A percentile compares a stretch with the other conserved stretches of the same genome.
Evolutionary conservation across 92 coral and sea anemone genomes (phyloP).

Genomic region (Meandrina meandrites): DNA sequence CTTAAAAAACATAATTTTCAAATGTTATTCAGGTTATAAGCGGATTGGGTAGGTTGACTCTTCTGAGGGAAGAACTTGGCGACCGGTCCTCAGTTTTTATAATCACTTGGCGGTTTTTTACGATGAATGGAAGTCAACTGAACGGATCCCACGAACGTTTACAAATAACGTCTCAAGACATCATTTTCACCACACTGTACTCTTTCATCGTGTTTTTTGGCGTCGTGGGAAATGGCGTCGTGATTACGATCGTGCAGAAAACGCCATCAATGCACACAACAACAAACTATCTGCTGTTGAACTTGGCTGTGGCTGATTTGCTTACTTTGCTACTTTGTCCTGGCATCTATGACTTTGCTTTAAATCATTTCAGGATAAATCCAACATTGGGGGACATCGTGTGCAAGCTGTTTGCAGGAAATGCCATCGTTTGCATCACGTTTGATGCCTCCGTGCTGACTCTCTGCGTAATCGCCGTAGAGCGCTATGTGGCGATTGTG

Average conservation of each 20-base stretch:
- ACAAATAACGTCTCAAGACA: constrained; percentile 23
- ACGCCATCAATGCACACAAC: constrained; percentile 57
- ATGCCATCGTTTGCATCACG: constrained; percentile 37
- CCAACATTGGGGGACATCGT: constrained; percentile 20
- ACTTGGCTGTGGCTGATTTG: constrained; percentile 51
- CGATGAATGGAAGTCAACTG: constrained; percentile 4
- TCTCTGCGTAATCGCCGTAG: constrained; percentile 42
- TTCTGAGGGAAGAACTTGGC: background rate
- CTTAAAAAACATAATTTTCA: background rate
- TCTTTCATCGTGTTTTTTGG: constrained; percentile 47
- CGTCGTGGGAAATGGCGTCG: constrained; percentile 45
- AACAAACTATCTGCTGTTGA: constrained; percentile 49
- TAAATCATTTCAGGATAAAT: constrained; percentile 8
- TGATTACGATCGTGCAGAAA: constrained; percentile 38
- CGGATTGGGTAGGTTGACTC: background rate
- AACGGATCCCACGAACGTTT: background rate
- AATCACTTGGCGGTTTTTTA: background rate
- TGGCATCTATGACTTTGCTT: constrained; percentile 49
- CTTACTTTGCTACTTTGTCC: constrained; percentile 49
- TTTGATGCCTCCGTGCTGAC: constrained; percentile 43
- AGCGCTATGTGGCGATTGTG: constrained; percentile 54
- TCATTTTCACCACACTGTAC: constrained; percentile 44
- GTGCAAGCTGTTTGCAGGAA: constrained; percentile 60
- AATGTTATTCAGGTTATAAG: background rate
- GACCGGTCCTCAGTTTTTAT: background rate